Evolutionary conservation across 2,797 vertebrate genomes (phyloP).

Genomic region (Lagodon rhomboides): DNA sequence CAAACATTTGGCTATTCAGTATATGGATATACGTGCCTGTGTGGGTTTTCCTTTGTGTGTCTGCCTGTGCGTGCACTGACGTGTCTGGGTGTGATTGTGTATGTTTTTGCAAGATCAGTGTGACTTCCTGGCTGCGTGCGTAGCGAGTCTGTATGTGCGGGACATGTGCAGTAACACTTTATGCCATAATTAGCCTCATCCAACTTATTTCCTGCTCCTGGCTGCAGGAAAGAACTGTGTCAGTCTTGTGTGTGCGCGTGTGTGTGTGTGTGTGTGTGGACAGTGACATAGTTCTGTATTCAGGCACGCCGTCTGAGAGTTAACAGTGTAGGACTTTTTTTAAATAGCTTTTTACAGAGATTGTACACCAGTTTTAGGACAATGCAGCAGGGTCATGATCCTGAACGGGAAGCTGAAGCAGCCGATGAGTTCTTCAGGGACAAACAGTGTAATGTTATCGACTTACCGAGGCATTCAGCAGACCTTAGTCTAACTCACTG

Average conservation of each 20-base stretch:
- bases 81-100: constrained; percentile 61
- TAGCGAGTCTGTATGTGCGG: constrained; percentile 44
- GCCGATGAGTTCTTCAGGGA: background rate
- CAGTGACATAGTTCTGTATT: constrained; percentile 9
- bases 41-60: constrained; percentile 12
- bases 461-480: too few relatives aligned
- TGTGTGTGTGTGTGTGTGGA: constrained; percentile 23
- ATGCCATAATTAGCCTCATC: constrained; percentile 74
- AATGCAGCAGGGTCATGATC: background rate
- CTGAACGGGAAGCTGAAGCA: background rate
- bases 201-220: constrained; percentile 69
- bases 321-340: background rate
- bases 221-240: constrained; percentile 54
- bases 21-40: constrained; percentile 18
- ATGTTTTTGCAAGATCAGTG: constrained; percentile 66
- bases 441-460: background rate
- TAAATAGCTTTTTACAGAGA: background rate
- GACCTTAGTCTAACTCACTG: background rate
- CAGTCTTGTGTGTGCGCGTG: constrained; percentile 22
- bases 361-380: background rate
- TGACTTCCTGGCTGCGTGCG: constrained; percentile 63
- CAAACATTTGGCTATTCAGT: constrained; percentile 70
- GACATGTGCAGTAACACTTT: constrained; percentile 65
- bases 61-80: constrained; percentile 29
- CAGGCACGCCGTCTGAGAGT: background rate